Conservation (phyloP, 2,888 invertebrate genomes). For the Lepidonotus clava region DNA sequence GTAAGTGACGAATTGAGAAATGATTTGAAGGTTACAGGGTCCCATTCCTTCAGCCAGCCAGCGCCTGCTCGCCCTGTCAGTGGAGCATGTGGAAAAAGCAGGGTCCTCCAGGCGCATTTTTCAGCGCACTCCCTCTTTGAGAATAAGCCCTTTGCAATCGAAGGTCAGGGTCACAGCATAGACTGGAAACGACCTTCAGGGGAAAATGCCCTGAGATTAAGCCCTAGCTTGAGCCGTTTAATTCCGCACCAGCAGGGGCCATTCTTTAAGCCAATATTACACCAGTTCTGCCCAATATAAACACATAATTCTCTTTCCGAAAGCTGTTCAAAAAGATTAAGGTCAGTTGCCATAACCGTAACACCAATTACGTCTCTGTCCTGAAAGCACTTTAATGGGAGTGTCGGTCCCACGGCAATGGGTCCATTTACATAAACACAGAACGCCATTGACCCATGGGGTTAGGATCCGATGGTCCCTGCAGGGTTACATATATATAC, state of each 20-base stretch:
- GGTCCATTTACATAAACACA: background rate
- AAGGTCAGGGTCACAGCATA: constrained; percentile 33
- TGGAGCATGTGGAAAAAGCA: constrained; percentile 36
- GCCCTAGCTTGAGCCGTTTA: background rate
- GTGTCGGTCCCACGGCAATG: background rate
- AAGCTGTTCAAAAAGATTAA: background rate
- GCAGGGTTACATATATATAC: background rate
- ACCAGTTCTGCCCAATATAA: background rate
- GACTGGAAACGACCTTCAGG: background rate
- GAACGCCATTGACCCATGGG: background rate
- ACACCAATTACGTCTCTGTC: background rate
- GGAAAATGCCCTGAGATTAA: background rate
- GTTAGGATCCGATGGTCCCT: background rate
- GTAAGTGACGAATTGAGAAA: constrained; percentile 54
- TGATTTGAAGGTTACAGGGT: constrained; percentile 52
- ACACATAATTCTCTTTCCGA: constrained; percentile 15
- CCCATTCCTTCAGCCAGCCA: constrained; percentile 27
- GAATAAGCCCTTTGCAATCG: constrained; percentile 8
- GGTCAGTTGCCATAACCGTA: background rate
- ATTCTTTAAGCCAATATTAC: background rate
- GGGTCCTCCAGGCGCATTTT: constrained; percentile 3
- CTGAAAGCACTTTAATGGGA: background rate
- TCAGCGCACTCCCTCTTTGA: constrained; percentile 13
- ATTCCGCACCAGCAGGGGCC: background rate
- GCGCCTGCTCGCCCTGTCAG: background rate